Evolutionary conservation across 2,888 invertebrate genomes (phyloP).

Genomic region (Lampropteryx suffumata): DNA sequence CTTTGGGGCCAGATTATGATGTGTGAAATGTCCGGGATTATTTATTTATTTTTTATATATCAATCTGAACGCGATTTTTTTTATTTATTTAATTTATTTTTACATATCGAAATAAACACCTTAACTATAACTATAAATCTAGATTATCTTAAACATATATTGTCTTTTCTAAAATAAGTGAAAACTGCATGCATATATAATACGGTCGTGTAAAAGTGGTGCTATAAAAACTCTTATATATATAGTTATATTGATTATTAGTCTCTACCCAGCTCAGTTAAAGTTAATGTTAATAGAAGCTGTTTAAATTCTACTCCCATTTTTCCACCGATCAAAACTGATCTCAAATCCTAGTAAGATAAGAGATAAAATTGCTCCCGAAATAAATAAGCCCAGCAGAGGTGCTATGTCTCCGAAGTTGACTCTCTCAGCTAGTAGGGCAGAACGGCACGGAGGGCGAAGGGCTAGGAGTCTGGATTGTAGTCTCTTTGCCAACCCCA

Average conservation of each 20-base stretch:
- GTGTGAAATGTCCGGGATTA: too few species aligned
- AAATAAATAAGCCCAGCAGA: constrained; percentile 43
- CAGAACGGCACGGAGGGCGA: constrained; percentile 60
- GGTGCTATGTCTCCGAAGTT: constrained; percentile 61
- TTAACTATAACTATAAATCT: too few species aligned
- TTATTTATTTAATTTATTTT: too few species aligned
- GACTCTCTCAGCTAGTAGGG: constrained; percentile 66
- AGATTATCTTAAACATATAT: too few species aligned
- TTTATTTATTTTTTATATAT: too few species aligned
- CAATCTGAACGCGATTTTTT: too few species aligned
- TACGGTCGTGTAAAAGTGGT: too few species aligned
- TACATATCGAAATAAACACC: too few species aligned
- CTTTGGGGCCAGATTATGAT: too few species aligned
- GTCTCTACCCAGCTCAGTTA: background rate
- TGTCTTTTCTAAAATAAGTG: too few species aligned
- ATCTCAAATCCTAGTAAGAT: constrained; percentile 54
- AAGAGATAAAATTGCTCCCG: constrained; percentile 51
- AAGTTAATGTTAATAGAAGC: background rate
- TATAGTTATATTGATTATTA: background rate
- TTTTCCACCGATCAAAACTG: constrained; percentile 40
- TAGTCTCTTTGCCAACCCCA: constrained; percentile 54
- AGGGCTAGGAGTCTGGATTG: constrained; percentile 44
- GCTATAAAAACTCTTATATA: too few species aligned
- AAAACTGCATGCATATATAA: too few species aligned
- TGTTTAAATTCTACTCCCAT: background rate